Evolutionary conservation across 2,888 invertebrate species (phyloP).

Genomic region (Arenicola marina): DNA sequence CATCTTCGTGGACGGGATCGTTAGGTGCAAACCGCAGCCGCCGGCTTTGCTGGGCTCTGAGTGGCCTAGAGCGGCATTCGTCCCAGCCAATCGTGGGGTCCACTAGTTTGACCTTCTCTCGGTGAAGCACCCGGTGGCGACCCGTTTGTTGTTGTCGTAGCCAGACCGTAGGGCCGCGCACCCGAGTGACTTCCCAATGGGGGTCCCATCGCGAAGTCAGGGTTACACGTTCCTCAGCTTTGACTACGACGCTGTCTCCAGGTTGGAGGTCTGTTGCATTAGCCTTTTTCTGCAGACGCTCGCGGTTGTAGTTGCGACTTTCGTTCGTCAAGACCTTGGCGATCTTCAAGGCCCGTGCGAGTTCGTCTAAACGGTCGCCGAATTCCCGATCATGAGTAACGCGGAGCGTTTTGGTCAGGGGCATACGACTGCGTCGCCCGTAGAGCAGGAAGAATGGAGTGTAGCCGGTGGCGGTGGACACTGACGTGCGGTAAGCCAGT

Average conservation of each 20-base stretch:
- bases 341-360: conserved; percentile 7
- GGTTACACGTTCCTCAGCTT: conserved; percentile 8
- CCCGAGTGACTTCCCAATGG: conserved; percentile 3
- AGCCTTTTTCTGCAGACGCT: neutral
- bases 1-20: no score
- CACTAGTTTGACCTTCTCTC: conserved; percentile 6
- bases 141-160: conserved; percentile 3
- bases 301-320: neutral
- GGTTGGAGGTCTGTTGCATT: no score
- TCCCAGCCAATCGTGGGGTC: neutral
- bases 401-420: neutral
- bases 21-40: no score
- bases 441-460: conserved; percentile 15
- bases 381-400: neutral
- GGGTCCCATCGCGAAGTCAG: no score
- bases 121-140: neutral
- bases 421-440: conserved; percentile 4
- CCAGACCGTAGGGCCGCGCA: conserved; percentile 2
- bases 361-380: conserved; percentile 15
- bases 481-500: conserved; percentile 9
- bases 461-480: conserved; percentile 2
- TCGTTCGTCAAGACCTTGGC: no score
- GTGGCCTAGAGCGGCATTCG: neutral
- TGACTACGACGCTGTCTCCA: neutral
- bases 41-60: neutral